A percentile compares a stretch with the other conserved stretches of the same genome.
Evolutionary conservation across 2,113 vertebrate genomes (phyloP).

Genomic region (Corythornis madagascariensis): DNA sequence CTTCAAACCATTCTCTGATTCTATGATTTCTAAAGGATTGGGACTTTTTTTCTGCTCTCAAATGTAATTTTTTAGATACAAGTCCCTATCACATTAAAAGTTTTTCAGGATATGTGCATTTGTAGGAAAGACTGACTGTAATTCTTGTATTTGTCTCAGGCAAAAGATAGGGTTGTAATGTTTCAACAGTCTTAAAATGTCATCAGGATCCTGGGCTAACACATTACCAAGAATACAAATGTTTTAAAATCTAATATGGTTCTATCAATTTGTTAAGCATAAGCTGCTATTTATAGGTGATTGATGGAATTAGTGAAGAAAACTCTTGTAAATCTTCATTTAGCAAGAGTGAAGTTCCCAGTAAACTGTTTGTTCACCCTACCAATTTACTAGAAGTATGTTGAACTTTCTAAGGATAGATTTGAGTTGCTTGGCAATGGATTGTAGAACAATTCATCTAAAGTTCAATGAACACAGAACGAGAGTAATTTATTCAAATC

Average conservation of each 20-base stretch:
- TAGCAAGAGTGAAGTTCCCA: conserved; percentile 26
- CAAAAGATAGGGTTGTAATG: neutral
- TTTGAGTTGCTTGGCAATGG: conserved; percentile 61
- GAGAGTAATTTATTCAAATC: conserved; percentile 77
- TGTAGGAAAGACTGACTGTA: neutral
- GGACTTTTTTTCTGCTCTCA: neutral
- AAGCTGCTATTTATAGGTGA: conserved; percentile 22
- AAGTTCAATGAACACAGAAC: conserved; percentile 67
- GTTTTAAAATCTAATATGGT: neutral
- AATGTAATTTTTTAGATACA: neutral
- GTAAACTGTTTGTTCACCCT: conserved; percentile 51
- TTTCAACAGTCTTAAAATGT: neutral
- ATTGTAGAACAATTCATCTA: conserved; percentile 67
- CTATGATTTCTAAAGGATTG: neutral
- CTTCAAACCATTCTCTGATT: too few relatives aligned
- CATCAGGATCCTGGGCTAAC: neutral
- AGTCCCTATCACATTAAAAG: neutral
- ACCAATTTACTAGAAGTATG: conserved; percentile 35
- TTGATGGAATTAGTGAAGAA: conserved; percentile 33
- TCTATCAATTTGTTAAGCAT: neutral
- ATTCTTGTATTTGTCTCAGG: neutral
- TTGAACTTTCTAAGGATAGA: conserved; percentile 52
- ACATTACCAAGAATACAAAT: neutral
- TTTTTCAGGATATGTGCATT: neutral
- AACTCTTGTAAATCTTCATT: neutral